Evolutionary conservation across 2,113 vertebrate species (phyloP), one percentile per base, ranked within the genome.

Genomic region (Onychostruthus taczanowskii): DNA sequence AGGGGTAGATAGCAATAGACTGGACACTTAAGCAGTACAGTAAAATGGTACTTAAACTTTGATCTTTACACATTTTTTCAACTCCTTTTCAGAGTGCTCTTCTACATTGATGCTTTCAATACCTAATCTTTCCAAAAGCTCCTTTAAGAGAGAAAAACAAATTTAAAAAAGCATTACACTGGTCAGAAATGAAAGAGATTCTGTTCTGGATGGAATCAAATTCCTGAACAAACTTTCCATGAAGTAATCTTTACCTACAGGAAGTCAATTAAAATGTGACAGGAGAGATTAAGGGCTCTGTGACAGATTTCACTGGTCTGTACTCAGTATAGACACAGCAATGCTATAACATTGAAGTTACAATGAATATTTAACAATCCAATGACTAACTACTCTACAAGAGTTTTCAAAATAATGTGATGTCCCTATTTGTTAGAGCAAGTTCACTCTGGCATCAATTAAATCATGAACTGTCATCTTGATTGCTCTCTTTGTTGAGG

Each of bases 251-350:
- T 98, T 98, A 99, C 98, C 98, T 98, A 98, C 98, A 98, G 98
- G 98, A 99, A 99, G 98, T 99, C 98, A 99, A 99, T 99, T 99
- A 99, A 98, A 98, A 98, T 97, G 98, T 98, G 98, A 98, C 98
- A 98, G 97, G 96, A 97, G 98, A 99, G 98, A 99, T 99, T 98
- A 99, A 99, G 98, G 98, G 98, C 97, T 98, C 98, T 96, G 97
- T 98, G 98, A 98, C 98, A 98, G 97, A 98, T 97, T 92, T 96
- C 97, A 95, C 97, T 97, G 97, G 98, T 98, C 98, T 98, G 97
- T 88, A 86, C 96, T 98, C 98, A 97, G 97, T 97, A 98, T 68
- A 96, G 96, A 97, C 97, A 97, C 97, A 97, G 98, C 96, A 97
- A 97, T 90, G 97, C 97, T 97, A 89, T 98, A 98, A 98, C 98